Base-by-base conservation (phyloP, 2,888 invertebrate species). In the Cryptosula pallasiana region DNA sequence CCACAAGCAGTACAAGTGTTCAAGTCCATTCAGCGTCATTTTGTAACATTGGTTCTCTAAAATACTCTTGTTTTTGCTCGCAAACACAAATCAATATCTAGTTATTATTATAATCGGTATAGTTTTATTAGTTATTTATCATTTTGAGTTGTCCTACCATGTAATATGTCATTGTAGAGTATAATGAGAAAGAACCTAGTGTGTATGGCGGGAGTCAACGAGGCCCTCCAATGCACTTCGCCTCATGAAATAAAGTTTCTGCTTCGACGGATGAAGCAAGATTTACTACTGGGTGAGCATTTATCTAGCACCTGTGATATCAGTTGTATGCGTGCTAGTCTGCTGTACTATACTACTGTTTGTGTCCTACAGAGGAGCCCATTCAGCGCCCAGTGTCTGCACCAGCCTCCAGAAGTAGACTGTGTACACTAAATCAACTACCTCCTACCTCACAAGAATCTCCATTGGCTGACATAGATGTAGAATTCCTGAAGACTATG, bases 201-300 rank as follows among this genome's bases (percentile, higher is more conserved):
- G 3, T 63, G 63, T 32, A 63, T 63, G 63, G 27, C 25, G 5
- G 63, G 63, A 27, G 27, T 63, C 13, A 32, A 9, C 2, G 63
- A 63, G 27, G 63, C 63, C 29, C n/a, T 63, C 29, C 32, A 63
- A n/a, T 63, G 25, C 9, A 29, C 63, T 32, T 63, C 63, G 25
- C 63, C 63, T 32, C 63, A 63, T n/a, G 63, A 63, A 63, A 34
- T 63, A 16, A 63, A 32, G 32, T 63, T 63, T 63, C 27, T 63
- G 2, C 27, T 63, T 3, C 25, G 63, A 63, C 27, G 32, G 2
- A 5, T 63, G 5, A 63, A 63, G n/a, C 63, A 63, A n/a, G 63
- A 63, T 9, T n/a, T 63, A 13, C 63, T 63, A 13, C 9, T 63
- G 29, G 63, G 63, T 63, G 32, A 34, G 63, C 16, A 63, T n/a